Base-by-base conservation (phyloP, 2,113 vertebrate genomes). In the Pygoscelis adeliae region DNA sequence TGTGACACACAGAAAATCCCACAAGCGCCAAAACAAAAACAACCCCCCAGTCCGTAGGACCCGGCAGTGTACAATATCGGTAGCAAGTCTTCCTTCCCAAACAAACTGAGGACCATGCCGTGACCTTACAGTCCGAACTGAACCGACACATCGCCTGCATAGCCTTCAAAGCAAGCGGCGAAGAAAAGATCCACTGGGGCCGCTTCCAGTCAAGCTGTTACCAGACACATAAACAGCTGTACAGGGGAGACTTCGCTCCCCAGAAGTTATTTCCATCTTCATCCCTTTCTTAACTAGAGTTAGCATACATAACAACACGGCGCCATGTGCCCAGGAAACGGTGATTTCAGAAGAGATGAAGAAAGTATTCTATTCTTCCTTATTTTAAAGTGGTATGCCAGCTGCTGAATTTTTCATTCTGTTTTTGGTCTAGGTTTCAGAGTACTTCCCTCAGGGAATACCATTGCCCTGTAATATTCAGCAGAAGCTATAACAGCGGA, bases 391-490 rank as follows among this genome's bases (percentile, higher is more conserved):
- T 36, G 15, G 18, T 53, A 58, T 72, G 52, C 18, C 52, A 79
- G 19, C 40, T 90, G 34, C 70, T 86, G 71, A 88, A 69, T 80
- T 95, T 96, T 90, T 89, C 53, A 80, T 62, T 49, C 52, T 55
- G 82, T 88, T 91, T 93, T 93, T 83, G 53, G 63, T 88, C 67
- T 62, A 90, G 71, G 36, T 96, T 90, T 93, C 58, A 66, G 67
- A 93, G 66, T 42, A 18, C 36, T 66, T 52, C 36, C 67, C 53
- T 86, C 27, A 59, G 79, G 85, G 62, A 93, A 56, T 58, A 69
- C 74, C 40, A 38, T 8, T 87, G 58, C 40, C 63, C 36, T 77
- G 19, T 72, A 77, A 76, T 46, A 58, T 42, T 65, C 81, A 93
- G 53, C 34, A 58, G 47, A 72, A 80, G 53, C 62, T 62, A 5